phyloP scores from a whole-genome alignment of 92 coral and sea anemone species.

The Porites cylindrica region DNA sequence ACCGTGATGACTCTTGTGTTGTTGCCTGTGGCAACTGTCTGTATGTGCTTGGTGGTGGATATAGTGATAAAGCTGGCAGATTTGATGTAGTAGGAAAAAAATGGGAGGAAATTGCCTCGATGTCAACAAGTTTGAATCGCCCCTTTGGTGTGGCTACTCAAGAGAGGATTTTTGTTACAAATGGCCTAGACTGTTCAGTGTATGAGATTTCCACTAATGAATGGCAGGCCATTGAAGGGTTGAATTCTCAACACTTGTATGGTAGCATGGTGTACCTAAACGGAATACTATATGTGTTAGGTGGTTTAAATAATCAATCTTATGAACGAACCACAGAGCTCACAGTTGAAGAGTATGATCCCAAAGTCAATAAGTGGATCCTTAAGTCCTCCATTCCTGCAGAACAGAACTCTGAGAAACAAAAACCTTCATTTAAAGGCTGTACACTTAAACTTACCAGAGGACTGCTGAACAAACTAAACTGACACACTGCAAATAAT shows the following conservation, averaged over 20 bases:
- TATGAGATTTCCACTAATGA: neutral
- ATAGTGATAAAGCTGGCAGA: neutral
- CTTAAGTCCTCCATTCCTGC: slow-evolving; percentile 1
- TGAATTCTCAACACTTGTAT: neutral
- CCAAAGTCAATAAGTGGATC: neutral
- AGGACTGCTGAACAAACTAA: neutral
- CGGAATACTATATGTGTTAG: neutral
- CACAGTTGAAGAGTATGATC: neutral
- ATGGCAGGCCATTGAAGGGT: neutral
- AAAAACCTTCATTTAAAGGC: neutral
- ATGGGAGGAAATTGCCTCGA: slow-evolving; percentile 11
- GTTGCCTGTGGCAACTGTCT: slow-evolving; percentile 16
- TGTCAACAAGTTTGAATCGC: neutral
- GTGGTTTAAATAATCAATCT: neutral
- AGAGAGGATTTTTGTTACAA: slow-evolving; percentile 6
- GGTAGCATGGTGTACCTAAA: neutral
- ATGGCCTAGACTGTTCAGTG: neutral
- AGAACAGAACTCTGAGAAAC: neutral
- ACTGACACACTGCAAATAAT: neutral
- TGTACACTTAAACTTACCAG: neutral
- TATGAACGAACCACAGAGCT: neutral
- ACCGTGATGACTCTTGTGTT: neutral
- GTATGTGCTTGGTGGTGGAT: slow-evolving; percentile 25
- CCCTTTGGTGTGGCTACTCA: slow-evolving; percentile 18
- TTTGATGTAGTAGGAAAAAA: neutral